Conservation (phyloP, 2,113 vertebrate species). For the Balaeniceps rex region DNA sequence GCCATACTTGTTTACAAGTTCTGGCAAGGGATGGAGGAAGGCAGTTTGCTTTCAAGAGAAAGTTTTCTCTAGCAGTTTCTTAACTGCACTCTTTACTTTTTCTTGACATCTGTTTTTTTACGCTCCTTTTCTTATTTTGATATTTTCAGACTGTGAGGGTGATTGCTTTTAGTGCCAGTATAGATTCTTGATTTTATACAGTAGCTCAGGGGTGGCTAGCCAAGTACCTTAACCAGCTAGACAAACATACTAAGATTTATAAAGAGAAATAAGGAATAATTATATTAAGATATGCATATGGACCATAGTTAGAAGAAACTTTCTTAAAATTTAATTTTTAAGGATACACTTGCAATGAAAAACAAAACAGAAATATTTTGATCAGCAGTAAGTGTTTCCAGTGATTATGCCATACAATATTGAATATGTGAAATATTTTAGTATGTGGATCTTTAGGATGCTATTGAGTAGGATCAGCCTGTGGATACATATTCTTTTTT, state of each 20-base stretch:
- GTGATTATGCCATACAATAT: background rate
- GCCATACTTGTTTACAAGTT: slow-evolving; percentile 33
- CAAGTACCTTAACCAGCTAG: background rate
- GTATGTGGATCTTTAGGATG: background rate
- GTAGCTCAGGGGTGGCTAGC: background rate
- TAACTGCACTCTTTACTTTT: background rate
- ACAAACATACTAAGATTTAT: background rate
- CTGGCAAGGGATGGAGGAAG: slow-evolving; percentile 14
- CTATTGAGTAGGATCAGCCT: background rate
- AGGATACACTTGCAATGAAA: background rate
- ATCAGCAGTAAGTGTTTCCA: background rate
- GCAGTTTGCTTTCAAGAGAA: slow-evolving; percentile 22
- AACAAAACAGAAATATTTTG: background rate
- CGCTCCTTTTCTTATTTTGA: background rate
- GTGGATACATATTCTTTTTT: background rate
- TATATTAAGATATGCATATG: background rate
- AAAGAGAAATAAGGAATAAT: background rate
- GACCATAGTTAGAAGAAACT: background rate
- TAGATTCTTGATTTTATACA: background rate
- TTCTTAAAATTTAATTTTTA: background rate
- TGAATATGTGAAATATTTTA: background rate
- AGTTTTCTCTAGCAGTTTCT: background rate
- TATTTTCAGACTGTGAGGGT: background rate
- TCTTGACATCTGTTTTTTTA: background rate
- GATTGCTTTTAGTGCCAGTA: background rate